Evolutionary conservation across 2,797 vertebrate species (phyloP).

Genomic region (Poliocrania exsul): DNA sequence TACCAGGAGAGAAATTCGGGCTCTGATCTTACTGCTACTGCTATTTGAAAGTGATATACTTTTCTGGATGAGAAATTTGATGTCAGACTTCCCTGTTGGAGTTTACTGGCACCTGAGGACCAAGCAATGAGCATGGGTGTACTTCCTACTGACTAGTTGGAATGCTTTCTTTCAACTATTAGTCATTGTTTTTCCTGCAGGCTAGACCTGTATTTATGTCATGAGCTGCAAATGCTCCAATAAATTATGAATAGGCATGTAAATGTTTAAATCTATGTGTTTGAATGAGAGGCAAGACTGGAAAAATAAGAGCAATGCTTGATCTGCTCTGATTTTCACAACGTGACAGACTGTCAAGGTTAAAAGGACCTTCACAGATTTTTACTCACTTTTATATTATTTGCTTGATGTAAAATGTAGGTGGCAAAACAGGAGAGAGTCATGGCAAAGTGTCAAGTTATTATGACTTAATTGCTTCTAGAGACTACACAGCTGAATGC

Average conservation of each 20-base stretch:
- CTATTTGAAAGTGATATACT: neutral
- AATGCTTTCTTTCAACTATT: slow-evolving; percentile 41
- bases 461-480: slow-evolving; percentile 42
- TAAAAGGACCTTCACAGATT: slow-evolving; percentile 41
- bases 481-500: neutral
- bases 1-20: neutral
- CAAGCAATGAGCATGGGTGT: slow-evolving; percentile 21
- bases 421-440: neutral
- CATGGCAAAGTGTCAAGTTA: neutral
- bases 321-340: neutral
- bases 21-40: neutral
- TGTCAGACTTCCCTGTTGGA: slow-evolving; percentile 16
- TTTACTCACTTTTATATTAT: slow-evolving; percentile 15
- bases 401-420: neutral
- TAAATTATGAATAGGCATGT: slow-evolving; percentile 59
- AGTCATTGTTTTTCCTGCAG: slow-evolving; percentile 60
- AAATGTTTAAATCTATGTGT: slow-evolving; percentile 43
- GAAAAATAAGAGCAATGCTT: slow-evolving; percentile 16
- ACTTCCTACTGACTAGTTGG: slow-evolving; percentile 50
- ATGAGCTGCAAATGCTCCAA: slow-evolving; percentile 18
- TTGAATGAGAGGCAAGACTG: slow-evolving; percentile 8
- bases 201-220: slow-evolving; percentile 41
- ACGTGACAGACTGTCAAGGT: neutral
- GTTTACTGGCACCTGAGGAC: slow-evolving; percentile 14
- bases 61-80: slow-evolving; percentile 27